Base-by-base conservation (phyloP, 2,888 invertebrate species). In the Oxytorus armatus region DNA sequence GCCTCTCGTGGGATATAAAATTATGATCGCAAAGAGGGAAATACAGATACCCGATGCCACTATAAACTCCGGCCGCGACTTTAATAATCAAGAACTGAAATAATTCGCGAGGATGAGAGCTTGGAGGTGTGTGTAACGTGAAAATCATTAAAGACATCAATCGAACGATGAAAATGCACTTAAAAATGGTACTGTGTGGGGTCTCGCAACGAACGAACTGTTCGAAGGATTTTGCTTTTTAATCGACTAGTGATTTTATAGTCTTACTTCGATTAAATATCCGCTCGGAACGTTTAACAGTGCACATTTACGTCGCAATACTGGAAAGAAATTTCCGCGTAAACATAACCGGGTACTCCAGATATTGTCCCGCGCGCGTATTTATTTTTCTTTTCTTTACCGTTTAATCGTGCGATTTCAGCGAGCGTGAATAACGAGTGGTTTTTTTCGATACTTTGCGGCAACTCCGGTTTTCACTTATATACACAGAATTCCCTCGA, bases 401-500 rank as follows among this genome's bases (percentile, higher is more conserved):
- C 1, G 21, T 61, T 61, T 36, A 29, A 33, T 49, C 57, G 33
- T 25, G 42, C 42, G 11, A 57, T 57, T 25, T 33, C n/a, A 39
- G 39, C 65, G 39, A 21, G n/a, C 39, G 55, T 44, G 53, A 55
- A 39, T 33, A 63, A 63, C 47, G 14, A 39, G 42, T 42, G 8
- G n/a, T n/a, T n/a, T n/a, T n/a, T 79, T 39, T 44, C 4, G 65
- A 55, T 57, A 51, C 25, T 70, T 72, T 8, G 10, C 42, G 21
- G 55, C 44, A 57, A 57, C n/a, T 18, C 44, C n/a, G 55, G 29
- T 39, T 74, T 42, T 16, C 16, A 51, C 36, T 39, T 53, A 63
- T 61, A 74, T 63, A 57, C 61, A 77, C 69, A 73, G 29, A 79
- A 61, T 79, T 66, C 65, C 33, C 69, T 68, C 76, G 84, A 87